Evolutionary conservation across 2,113 vertebrate species (phyloP).

Genomic region (Noturus placidus): DNA sequence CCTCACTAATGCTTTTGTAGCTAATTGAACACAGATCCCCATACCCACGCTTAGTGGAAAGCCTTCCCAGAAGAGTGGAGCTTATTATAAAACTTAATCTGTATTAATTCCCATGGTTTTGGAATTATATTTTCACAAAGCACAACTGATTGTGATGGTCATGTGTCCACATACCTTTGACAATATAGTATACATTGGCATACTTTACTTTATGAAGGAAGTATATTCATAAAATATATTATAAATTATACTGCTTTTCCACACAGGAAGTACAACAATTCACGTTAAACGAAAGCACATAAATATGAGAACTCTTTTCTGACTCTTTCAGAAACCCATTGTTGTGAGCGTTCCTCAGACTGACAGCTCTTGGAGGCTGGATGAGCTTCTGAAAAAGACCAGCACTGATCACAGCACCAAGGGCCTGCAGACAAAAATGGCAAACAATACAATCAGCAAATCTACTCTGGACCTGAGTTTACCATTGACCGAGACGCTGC

Average conservation of each 20-base stretch:
- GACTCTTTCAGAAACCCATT: conserved; percentile 59
- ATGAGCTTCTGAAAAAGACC: conserved; percentile 65
- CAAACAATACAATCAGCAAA: conserved; percentile 44
- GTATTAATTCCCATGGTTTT: background rate
- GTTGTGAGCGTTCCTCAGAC: conserved; percentile 61
- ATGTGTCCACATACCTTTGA: background rate
- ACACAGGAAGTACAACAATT: background rate
- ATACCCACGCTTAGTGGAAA: no score
- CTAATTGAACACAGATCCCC: no score
- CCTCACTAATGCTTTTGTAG: no score
- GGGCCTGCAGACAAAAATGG: conserved; percentile 5
- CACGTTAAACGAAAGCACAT: conserved; percentile 52
- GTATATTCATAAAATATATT: background rate
- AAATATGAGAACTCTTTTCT: background rate
- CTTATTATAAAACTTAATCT: background rate
- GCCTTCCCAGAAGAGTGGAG: no score
- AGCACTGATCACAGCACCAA: conserved; percentile 28
- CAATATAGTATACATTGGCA: background rate
- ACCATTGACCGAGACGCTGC: background rate
- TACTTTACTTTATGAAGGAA: background rate
- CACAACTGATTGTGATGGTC: background rate
- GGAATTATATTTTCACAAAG: background rate
- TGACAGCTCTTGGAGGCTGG: conserved; percentile 60
- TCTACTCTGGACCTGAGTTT: conserved; percentile 66
- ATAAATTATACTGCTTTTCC: background rate